Evolutionary conservation across 1,140 invertebrate species (phyloP).

Genomic region (Battus philenor): DNA sequence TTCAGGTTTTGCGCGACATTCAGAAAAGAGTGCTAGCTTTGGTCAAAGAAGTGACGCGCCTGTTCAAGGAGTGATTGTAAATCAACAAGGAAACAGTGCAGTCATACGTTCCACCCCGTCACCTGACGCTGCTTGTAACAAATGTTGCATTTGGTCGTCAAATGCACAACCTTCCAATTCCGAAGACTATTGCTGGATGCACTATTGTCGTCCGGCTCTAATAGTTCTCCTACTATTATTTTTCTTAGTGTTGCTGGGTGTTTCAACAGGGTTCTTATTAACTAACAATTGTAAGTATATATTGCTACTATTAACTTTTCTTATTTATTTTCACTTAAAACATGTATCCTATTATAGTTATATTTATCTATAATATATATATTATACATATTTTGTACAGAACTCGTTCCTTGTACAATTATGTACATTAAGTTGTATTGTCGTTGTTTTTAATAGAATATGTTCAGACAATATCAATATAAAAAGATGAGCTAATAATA

Average conservation of each 20-base stretch:
- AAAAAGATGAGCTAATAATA: too few relatives aligned
- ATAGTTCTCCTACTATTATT: slow-evolving; percentile 62
- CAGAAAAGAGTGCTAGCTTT: slow-evolving; percentile 58
- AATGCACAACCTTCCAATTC: slow-evolving; percentile 53
- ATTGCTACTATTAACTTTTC: background rate
- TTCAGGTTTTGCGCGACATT: slow-evolving; percentile 65
- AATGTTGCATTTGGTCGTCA: slow-evolving; percentile 47
- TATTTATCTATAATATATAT: too few relatives aligned
- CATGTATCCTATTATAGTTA: slow-evolving; percentile 1
- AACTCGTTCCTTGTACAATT: too few relatives aligned
- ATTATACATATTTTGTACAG: background rate
- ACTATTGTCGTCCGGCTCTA: slow-evolving; percentile 62
- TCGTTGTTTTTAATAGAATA: too few relatives aligned
- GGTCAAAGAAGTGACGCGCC: slow-evolving; percentile 58
- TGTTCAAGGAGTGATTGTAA: slow-evolving; percentile 71
- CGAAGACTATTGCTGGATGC: slow-evolving; percentile 68
- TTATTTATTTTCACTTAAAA: background rate
- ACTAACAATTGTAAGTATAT: slow-evolving; percentile 70
- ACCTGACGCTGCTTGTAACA: slow-evolving; percentile 38
- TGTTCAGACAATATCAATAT: too few relatives aligned
- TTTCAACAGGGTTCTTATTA: slow-evolving; percentile 68
- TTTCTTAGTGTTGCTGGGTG: slow-evolving; percentile 67
- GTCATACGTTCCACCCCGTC: slow-evolving; percentile 53
- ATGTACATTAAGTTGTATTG: slow-evolving; percentile 9
- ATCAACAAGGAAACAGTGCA: slow-evolving; percentile 71